Conservation (phyloP, 64 coral and sea anemone genomes). For the Platygyra sinensis region DNA sequence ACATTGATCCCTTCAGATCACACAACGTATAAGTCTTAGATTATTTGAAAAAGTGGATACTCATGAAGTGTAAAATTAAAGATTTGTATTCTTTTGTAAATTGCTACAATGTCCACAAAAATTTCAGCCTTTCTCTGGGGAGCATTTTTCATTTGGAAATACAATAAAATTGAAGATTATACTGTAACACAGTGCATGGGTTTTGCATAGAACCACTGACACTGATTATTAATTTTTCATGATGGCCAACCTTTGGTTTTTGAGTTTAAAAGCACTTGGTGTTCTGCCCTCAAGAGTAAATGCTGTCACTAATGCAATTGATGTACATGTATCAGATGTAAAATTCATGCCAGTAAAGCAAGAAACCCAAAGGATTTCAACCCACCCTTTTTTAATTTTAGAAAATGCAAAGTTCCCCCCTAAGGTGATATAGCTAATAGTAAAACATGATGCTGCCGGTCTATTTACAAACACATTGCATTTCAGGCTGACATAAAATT, state of each 20-base stretch:
- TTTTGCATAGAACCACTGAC: constrained; percentile 18
- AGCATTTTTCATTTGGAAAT: not conserved
- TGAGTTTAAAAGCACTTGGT: not conserved
- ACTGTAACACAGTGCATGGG: too few relatives aligned
- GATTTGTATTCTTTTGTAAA: too few relatives aligned
- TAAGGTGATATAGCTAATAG: not conserved
- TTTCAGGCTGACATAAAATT: not conserved
- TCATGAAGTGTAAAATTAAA: too few relatives aligned
- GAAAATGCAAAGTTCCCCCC: not conserved
- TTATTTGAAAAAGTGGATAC: too few relatives aligned
- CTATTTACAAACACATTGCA: not conserved
- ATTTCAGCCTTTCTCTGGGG: not conserved
- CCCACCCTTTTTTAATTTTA: not conserved
- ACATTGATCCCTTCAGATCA: too few relatives aligned
- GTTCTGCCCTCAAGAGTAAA: not conserved
- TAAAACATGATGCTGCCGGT: not conserved
- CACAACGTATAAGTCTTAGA: too few relatives aligned
- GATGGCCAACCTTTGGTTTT: not conserved
- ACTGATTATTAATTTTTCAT: constrained; percentile 47
- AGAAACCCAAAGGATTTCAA: not conserved
- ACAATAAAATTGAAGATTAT: not conserved
- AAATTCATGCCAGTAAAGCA: not conserved
- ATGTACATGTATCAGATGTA: not conserved
- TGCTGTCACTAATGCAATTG: not conserved
- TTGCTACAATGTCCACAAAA: too few relatives aligned